Evolutionary conservation across 2,888 invertebrate species (phyloP).

Genomic region (Napeogenes sylphis): DNA sequence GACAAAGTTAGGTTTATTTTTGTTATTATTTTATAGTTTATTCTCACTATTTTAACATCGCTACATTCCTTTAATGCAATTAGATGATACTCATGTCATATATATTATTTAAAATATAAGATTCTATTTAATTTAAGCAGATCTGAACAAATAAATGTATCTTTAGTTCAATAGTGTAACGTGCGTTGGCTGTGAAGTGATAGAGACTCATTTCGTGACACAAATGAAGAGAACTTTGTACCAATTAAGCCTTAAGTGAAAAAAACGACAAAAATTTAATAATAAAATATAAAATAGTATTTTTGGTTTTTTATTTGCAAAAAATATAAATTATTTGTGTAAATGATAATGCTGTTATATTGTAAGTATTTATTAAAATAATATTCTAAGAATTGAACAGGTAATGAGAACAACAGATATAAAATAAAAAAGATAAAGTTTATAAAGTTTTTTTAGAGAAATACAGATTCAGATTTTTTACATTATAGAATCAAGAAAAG

Average conservation of each 20-base stretch:
- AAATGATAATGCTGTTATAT: constrained; percentile 34
- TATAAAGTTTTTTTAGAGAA: not conserved
- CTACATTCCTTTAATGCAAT: not conserved
- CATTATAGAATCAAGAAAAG: not conserved
- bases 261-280: constrained; percentile 44
- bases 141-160: not conserved
- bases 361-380: constrained; percentile 50
- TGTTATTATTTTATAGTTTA: not conserved
- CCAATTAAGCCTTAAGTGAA: constrained; percentile 43
- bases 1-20: not conserved
- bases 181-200: constrained; percentile 61
- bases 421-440: too few relatives aligned
- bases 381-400: constrained; percentile 35
- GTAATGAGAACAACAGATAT: not conserved
- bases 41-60: not conserved
- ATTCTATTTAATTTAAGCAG: not conserved
- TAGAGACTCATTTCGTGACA: constrained; percentile 42
- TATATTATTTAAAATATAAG: not conserved
- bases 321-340: not conserved
- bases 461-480: not conserved
- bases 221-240: constrained; percentile 49
- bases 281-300: constrained; percentile 32
- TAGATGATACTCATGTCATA: not conserved
- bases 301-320: not conserved
- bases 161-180: not conserved